A percentile compares a stretch with the other conserved stretches of the same genome.
phyloP scores from a whole-genome alignment of 2,113 vertebrate genomes.

The Cygnus atratus region DNA sequence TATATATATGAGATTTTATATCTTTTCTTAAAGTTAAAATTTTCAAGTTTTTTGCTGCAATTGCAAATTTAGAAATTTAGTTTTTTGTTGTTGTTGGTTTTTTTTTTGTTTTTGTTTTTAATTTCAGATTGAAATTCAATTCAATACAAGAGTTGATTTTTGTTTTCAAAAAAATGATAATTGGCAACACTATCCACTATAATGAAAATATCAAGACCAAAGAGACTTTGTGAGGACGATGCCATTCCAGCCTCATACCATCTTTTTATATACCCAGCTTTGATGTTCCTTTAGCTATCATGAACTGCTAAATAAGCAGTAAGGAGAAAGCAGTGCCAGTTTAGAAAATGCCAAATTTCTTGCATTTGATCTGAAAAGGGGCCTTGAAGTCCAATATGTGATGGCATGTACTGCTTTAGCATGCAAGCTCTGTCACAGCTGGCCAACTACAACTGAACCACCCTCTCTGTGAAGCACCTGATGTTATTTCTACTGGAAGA shows the following conservation, averaged over 20 bases:
- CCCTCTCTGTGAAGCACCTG: background rate
- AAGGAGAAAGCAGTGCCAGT: background rate
- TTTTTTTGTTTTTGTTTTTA: too few species aligned
- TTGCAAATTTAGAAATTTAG: background rate
- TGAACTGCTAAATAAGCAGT: background rate
- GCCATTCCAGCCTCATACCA: background rate
- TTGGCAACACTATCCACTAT: background rate
- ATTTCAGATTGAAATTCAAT: background rate
- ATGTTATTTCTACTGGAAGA: background rate
- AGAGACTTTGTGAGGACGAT: background rate
- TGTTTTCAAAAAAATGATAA: background rate
- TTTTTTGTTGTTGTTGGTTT: background rate
- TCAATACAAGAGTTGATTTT: background rate
- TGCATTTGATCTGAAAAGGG: background rate
- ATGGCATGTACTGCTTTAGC: background rate
- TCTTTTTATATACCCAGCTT: background rate
- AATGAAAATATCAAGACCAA: background rate
- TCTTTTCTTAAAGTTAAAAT: background rate
- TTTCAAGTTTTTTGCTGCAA: background rate
- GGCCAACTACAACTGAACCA: background rate
- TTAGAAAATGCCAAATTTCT: background rate
- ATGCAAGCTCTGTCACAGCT: background rate
- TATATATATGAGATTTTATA: background rate
- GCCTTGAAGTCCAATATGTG: background rate
- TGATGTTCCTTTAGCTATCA: background rate